phyloP scores from a whole-genome alignment of 1,140 invertebrate genomes.

The Eurosta solidaginis region DNA sequence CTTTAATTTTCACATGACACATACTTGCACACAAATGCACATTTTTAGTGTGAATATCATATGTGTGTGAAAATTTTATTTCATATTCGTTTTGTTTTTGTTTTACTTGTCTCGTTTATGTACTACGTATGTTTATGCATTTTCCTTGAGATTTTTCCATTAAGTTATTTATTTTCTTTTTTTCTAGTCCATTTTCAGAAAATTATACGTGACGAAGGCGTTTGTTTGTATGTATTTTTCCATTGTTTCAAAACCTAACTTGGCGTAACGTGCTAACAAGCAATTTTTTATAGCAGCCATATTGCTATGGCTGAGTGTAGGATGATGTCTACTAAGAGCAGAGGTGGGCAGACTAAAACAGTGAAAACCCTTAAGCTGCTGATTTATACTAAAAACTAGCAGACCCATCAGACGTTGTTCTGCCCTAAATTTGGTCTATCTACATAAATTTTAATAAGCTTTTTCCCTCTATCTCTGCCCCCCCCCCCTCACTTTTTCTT shows the following conservation, averaged over 20 bases:
- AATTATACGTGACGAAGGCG: background rate
- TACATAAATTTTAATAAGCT: no score
- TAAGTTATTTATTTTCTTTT: background rate
- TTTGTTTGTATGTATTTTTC: background rate
- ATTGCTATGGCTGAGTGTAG: background rate
- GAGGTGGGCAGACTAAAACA: background rate
- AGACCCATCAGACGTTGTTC: no score
- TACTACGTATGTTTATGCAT: background rate
- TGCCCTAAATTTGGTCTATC: no score
- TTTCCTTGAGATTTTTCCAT: background rate
- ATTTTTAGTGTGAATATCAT: background rate
- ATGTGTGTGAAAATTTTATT: background rate
- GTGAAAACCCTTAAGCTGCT: no score
- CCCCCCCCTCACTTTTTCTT: no score
- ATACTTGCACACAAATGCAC: background rate
- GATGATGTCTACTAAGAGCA: background rate
- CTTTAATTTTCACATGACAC: background rate
- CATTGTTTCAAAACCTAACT: background rate
- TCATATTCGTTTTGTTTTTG: background rate
- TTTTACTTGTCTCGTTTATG: no score
- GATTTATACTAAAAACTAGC: no score
- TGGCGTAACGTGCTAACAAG: conserved; percentile 15
- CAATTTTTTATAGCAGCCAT: background rate
- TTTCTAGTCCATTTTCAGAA: conserved; percentile 2
- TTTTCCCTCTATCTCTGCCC: no score